Conservation (phyloP, 2,113 vertebrate species). For the Myotis brandtii region DNA sequence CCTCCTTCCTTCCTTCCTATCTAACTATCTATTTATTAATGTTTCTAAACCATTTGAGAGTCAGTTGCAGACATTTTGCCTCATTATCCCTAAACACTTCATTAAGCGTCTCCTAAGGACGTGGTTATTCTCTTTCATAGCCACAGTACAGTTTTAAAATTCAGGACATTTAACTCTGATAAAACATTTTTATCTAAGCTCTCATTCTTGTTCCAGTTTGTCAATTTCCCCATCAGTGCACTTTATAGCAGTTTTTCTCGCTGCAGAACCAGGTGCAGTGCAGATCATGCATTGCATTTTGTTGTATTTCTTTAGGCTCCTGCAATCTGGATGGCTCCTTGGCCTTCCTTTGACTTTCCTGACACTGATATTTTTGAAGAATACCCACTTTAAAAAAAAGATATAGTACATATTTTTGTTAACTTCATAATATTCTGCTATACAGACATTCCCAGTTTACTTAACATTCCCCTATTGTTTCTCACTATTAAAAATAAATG, state of each 20-base stretch:
- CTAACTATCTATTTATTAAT: background rate
- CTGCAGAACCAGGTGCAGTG: background rate
- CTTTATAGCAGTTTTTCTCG: background rate
- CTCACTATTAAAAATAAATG: slow-evolving; percentile 26
- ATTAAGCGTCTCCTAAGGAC: background rate
- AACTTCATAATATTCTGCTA: background rate
- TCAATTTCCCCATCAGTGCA: background rate
- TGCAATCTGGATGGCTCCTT: background rate
- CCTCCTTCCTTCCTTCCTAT: background rate
- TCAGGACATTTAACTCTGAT: background rate
- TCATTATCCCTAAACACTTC: background rate
- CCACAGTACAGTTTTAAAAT: background rate
- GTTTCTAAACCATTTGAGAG: background rate
- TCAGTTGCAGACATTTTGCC: background rate
- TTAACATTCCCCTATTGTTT: background rate
- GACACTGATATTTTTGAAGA: slow-evolving; percentile 39
- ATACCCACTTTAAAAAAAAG: background rate
- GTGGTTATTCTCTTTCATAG: background rate
- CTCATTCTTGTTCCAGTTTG: background rate
- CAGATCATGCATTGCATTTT: background rate
- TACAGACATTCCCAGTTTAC: background rate
- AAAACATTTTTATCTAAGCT: background rate
- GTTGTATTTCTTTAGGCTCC: background rate
- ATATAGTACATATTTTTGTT: background rate
- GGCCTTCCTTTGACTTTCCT: background rate